A percentile compares a stretch with the other conserved stretches of the same genome.
phyloP scores from a whole-genome alignment of 1,140 invertebrate genomes.

The Macrotrachela quadricornifera region DNA sequence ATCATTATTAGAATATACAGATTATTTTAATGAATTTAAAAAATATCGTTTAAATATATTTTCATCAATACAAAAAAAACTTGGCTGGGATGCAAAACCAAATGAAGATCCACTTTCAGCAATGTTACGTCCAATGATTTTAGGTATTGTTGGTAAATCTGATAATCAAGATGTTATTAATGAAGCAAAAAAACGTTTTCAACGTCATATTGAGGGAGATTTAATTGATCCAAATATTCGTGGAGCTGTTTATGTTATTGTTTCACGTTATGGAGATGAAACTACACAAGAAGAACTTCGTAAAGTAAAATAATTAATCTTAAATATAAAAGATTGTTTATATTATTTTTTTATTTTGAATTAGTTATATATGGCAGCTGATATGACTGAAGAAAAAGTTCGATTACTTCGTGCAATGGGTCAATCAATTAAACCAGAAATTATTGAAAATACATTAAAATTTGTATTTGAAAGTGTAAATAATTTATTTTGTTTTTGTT shows the following conservation, averaged over 20 bases:
- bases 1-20: too few species aligned
- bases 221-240: slow-evolving; percentile 64
- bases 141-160: slow-evolving; percentile 21
- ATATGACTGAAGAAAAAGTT: neutral
- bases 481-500: too few species aligned
- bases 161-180: slow-evolving; percentile 50
- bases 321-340: too few species aligned
- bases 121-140: neutral
- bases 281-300: neutral
- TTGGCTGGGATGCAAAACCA: neutral
- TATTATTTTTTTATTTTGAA: too few species aligned
- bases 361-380: neutral
- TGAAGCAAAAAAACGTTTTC: slow-evolving; percentile 41
- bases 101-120: neutral
- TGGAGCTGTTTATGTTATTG: slow-evolving; percentile 46
- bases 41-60: too few species aligned
- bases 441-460: too few species aligned
- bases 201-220: slow-evolving; percentile 41
- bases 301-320: too few species aligned
- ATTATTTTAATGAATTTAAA: too few species aligned
- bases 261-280: neutral
- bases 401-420: neutral
- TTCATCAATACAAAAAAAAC: neutral
- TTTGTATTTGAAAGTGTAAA: too few species aligned
- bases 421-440: neutral